A percentile compares a stretch with the other conserved stretches of the same genome.
Conservation (phyloP, 2,888 invertebrate genomes). For the Onchidella celtica region DNA sequence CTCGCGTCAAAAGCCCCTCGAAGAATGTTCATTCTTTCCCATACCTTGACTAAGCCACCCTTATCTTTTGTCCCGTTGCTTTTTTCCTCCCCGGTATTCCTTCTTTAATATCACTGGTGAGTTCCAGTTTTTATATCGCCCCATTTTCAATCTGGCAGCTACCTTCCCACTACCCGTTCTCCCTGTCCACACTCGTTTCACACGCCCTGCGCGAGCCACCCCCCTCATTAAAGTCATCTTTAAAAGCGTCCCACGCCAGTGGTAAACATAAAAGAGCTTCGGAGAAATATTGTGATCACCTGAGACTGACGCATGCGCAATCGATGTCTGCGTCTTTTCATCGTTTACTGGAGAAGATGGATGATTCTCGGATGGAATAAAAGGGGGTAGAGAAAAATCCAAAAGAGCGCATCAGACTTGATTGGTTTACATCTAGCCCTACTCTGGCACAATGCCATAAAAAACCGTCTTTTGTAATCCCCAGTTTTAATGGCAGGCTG, state of each 20-base stretch:
- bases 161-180: not conserved
- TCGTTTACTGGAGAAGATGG: conserved; percentile 35
- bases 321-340: conserved; percentile 33
- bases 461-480: conserved; percentile 37
- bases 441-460: conserved; percentile 26
- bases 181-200: conserved; percentile 7
- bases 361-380: conserved; percentile 17
- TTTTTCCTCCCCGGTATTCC: not conserved
- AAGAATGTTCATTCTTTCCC: not conserved
- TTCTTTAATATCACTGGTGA: not conserved
- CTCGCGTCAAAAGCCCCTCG: not conserved
- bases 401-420: conserved; percentile 34
- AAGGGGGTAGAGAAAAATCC: not conserved
- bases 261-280: conserved; percentile 27
- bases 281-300: conserved; percentile 26
- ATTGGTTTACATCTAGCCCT: conserved; percentile 29
- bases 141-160: not conserved
- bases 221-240: conserved; percentile 22
- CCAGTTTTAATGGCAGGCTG: conserved; percentile 21
- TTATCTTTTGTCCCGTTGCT: not conserved
- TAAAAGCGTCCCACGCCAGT: conserved; percentile 17
- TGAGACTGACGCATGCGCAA: conserved; percentile 44
- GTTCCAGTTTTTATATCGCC: not conserved
- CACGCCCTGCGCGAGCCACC: conserved; percentile 29
- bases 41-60: not conserved